Evolutionary conservation across 1,140 invertebrate genomes (phyloP), one percentile per base, ranked within the genome.

Genomic region (Bombus terrestris): DNA sequence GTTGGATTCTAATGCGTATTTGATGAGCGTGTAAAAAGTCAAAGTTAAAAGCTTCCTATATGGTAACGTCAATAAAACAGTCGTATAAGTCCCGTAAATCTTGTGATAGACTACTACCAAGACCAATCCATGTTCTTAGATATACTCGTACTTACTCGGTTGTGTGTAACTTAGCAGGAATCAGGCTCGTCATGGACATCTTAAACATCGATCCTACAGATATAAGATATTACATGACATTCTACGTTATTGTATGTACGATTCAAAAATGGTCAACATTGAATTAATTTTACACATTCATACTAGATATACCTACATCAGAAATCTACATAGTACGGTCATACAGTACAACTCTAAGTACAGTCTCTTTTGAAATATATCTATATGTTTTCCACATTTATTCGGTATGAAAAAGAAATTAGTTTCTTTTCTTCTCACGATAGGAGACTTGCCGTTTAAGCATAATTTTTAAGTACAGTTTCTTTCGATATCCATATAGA

Each of bases 101-200:
- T 32, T n/a, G 12, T 43, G 35, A 62, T 59, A 73, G n/a, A 73
- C 18, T 76, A 41, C 39, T n/a, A 22, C 1, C 59, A 86, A 83
- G 87, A 80, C 57, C 76, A 62, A 53, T 37, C 73, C 53, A 12
- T 57, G 53, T 74, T 75, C 85, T 79, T 64, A 53, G 69, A 32
- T 43, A n/a, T 47, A 68, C 32, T 64, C 62, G 41, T 68, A 43
- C 77, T 35, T 28, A 32, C 28, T n/a, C 35, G 37, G 28, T 62
- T 68, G 59, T 47, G 43, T 62, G 35, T 79, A 66, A 37, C 43
- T 69, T 22, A 62, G 37, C 68, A 71, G 39, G n/a, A 2, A 72
- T n/a, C 69, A 18, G 69, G 28, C 35, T 39, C 35, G 37, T 37
- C 74, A 3, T 35, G 32, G 22, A 59, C 25, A 9, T 62, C 28